phyloP scores from a whole-genome alignment of 2,888 invertebrate genomes.

The Habroteleia sp. region DNA sequence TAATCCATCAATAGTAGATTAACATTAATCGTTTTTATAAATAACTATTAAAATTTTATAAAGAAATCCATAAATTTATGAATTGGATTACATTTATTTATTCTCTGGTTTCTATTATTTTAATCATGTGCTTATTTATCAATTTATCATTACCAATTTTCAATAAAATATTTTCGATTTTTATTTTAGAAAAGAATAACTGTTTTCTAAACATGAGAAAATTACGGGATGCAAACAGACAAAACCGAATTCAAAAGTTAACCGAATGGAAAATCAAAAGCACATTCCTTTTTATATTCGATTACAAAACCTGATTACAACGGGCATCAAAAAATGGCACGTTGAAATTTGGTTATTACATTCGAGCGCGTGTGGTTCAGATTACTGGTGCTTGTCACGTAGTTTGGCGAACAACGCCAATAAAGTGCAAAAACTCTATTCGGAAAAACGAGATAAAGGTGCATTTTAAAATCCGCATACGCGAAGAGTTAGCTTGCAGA shows the following conservation, averaged over 20 bases:
- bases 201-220: no score
- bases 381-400: slow-evolving; percentile 39
- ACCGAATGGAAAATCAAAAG: background rate
- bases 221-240: no score
- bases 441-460: slow-evolving; percentile 56
- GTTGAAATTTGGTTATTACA: slow-evolving; percentile 32
- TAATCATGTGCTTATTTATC: no score
- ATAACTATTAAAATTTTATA: no score
- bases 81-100: no score
- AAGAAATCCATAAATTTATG: no score
- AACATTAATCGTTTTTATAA: no score
- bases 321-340: slow-evolving; percentile 9
- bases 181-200: no score
- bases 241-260: background rate
- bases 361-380: background rate
- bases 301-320: slow-evolving; percentile 25
- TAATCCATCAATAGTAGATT: no score
- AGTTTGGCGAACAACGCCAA: slow-evolving; percentile 19
- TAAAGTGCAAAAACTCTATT: slow-evolving; percentile 12
- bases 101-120: no score
- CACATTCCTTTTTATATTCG: slow-evolving; percentile 1
- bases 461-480: slow-evolving; percentile 38
- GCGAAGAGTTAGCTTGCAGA: slow-evolving; percentile 6
- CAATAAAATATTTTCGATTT: no score
- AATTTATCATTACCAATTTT: no score